Evolutionary conservation across 2,888 invertebrate species (phyloP).

Genomic region (Hoplodrina ambigua): DNA sequence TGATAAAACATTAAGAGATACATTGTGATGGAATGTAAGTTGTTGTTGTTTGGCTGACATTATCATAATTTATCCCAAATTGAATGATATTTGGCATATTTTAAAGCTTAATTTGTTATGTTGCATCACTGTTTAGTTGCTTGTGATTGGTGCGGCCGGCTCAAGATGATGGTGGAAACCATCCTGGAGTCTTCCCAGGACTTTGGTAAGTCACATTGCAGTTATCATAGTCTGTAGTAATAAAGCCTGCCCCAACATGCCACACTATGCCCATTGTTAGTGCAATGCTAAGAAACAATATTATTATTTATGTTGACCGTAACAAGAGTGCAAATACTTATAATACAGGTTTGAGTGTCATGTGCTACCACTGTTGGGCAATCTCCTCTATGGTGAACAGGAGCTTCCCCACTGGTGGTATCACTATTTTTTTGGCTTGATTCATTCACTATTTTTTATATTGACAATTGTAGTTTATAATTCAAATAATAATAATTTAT

Average conservation of each 20-base stretch:
- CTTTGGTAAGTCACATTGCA: slow-evolving; percentile 80
- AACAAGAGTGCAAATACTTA: background rate
- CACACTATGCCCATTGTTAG: background rate
- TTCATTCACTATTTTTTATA: no score
- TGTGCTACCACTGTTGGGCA: no score
- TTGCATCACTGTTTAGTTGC: slow-evolving; percentile 76
- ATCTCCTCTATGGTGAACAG: no score
- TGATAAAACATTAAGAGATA: no score
- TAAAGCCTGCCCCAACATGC: background rate
- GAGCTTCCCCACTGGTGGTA: background rate
- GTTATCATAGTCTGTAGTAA: background rate
- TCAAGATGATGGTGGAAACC: slow-evolving; percentile 89
- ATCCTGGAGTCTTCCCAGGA: slow-evolving; percentile 88
- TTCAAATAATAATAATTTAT: no score
- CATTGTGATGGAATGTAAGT: no score
- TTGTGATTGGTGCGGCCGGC: slow-evolving; percentile 71
- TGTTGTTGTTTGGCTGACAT: no score
- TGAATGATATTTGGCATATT: slow-evolving; percentile 25
- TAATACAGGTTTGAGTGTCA: no score
- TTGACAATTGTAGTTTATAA: no score
- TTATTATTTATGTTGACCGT: background rate
- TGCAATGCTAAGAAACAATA: slow-evolving; percentile 10
- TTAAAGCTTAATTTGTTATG: slow-evolving; percentile 65
- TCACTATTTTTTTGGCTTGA: no score
- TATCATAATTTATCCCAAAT: no score